phyloP scores from a whole-genome alignment of 2,888 invertebrate genomes.

The Ganaspis brasiliensis region DNA sequence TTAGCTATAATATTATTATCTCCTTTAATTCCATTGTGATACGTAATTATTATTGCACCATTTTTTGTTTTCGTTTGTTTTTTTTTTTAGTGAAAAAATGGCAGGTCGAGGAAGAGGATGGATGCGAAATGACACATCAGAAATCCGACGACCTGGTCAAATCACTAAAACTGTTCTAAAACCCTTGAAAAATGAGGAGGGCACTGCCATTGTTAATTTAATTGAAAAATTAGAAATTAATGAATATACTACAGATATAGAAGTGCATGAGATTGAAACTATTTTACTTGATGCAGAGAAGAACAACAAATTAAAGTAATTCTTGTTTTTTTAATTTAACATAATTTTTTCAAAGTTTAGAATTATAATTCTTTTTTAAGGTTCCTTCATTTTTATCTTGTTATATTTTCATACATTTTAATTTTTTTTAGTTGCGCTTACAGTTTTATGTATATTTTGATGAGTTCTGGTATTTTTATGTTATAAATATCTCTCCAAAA shows the following conservation, averaged over 20 bases:
- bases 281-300: conserved; percentile 30
- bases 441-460: too few relatives aligned
- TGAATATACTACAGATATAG: conserved; percentile 33
- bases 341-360: too few relatives aligned
- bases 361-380: background rate
- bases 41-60: too few relatives aligned
- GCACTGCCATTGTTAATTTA: conserved; percentile 54
- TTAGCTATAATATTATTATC: too few relatives aligned
- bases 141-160: conserved; percentile 64
- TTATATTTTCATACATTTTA: too few relatives aligned
- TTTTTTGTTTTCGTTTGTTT: conserved; percentile 3
- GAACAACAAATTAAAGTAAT: conserved; percentile 55
- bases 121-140: conserved; percentile 52
- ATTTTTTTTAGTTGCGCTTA: too few relatives aligned
- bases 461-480: too few relatives aligned
- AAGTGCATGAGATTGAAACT: conserved; percentile 50
- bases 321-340: background rate
- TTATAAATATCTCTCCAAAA: too few relatives aligned
- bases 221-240: conserved; percentile 55
- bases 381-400: background rate
- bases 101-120: conserved; percentile 69
- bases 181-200: conserved; percentile 51
- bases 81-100: conserved; percentile 55
- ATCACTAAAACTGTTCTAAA: background rate
- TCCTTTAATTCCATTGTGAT: too few relatives aligned